Evolutionary conservation across 2,113 vertebrate genomes (phyloP), one percentile per base, ranked within the genome.

Genomic region (Archilochus colubris): DNA sequence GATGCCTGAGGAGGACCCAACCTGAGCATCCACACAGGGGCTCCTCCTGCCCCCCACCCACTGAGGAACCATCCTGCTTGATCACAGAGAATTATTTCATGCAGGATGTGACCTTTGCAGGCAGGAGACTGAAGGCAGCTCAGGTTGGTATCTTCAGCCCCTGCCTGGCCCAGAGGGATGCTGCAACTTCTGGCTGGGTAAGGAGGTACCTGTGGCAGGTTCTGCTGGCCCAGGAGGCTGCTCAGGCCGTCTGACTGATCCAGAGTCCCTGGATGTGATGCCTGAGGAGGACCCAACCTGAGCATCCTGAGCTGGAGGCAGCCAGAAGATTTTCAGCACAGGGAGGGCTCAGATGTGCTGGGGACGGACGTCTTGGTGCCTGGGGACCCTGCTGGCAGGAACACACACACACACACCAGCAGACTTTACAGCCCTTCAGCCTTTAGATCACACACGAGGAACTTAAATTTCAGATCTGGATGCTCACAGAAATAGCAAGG

Each of bases 161-260:
- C 28, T 20, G 53, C 36, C 58, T 33, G 58, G 58, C 27, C 57
- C 5, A 2, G 53, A 25, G 11, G 0, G 3, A 0, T 2, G n/a
- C 3, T 24, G 36, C 54, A 14, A 6, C 25, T 63, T 5, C 7
- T 4, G 2, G 15, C 4, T 4, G 36, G 36, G 7, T 23, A 3
- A 16, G 54, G 16, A 54, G 51, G 80, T 3, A 18, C 50, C 40
- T 9, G 28, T 38, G 36, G 36, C 36, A 38, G 36, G 36, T 38
- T 38, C 36, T 38, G 36, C 36, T 50, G 78, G 21, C 31, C 72
- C 67, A 15, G 57, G 7, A 7, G 57, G 38, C 73, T 59, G 13
- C 82, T 51, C 20, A 1, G 7, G 15, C 17, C 38, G 46, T 18
- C 15, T 30, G 8, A 9, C 33, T 7, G 43, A 6, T 9, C 33